Conservation (phyloP, 2,797 vertebrate species). For the Myotis vivesi region DNA sequence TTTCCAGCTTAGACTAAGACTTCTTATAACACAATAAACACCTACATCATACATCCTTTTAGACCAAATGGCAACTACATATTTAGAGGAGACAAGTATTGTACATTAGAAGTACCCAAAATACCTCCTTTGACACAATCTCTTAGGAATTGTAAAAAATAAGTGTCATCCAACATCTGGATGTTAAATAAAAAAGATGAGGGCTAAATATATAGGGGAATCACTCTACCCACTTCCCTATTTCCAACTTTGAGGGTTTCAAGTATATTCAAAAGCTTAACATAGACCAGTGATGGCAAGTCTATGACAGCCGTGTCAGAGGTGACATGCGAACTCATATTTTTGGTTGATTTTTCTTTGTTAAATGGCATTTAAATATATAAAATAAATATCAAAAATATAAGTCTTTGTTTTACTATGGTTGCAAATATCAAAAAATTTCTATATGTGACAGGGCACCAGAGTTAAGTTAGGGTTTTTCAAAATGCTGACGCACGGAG, state of each 20-base stretch:
- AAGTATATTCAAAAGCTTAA: slow-evolving; percentile 75
- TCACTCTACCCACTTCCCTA: neutral
- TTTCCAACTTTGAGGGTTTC: slow-evolving; percentile 84
- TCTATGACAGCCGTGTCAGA: too few relatives aligned
- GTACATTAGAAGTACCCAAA: slow-evolving; percentile 28
- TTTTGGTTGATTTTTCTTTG: too few relatives aligned
- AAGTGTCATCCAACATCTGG: slow-evolving; percentile 59
- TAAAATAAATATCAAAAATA: too few relatives aligned
- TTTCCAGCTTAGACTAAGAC: neutral
- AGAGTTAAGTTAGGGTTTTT: too few relatives aligned
- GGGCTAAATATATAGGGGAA: neutral
- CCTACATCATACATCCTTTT: neutral
- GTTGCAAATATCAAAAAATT: too few relatives aligned
- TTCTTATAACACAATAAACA: neutral
- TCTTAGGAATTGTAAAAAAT: slow-evolving; percentile 59
- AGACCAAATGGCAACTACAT: neutral
- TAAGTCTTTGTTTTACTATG: too few relatives aligned
- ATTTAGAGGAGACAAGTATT: slow-evolving; percentile 37
- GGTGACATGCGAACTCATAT: too few relatives aligned
- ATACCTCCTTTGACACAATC: neutral
- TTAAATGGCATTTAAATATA: too few relatives aligned
- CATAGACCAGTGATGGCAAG: too few relatives aligned
- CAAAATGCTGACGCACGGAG: too few relatives aligned
- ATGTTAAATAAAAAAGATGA: slow-evolving; percentile 26
- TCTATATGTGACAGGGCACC: too few relatives aligned